These are phyloP conservation scores for Silurus asotus DNA, from an alignment of 2,113 vertebrate species.

Conservation along the genomic window DNA sequence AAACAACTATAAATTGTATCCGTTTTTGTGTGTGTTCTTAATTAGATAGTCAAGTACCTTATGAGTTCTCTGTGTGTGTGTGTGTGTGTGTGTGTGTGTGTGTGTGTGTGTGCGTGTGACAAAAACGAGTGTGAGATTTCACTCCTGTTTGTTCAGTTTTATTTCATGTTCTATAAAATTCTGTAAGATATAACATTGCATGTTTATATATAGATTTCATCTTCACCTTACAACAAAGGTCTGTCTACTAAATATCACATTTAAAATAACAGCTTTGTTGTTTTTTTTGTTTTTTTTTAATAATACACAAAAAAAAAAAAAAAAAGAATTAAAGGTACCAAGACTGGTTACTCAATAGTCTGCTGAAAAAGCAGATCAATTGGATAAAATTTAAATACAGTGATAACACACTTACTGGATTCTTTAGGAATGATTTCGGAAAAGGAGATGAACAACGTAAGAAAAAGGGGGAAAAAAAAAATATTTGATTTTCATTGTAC, in stretches of 20 bases:
- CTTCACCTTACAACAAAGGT: constrained; percentile 81
- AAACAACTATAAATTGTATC: neutral
- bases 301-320: constrained; percentile 54
- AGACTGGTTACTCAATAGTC: constrained; percentile 75
- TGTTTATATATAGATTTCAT: constrained; percentile 75
- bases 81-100: neutral
- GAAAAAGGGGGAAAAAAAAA: neutral
- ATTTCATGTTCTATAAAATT: constrained; percentile 83
- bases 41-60: constrained; percentile 16
- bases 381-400: constrained; percentile 64
- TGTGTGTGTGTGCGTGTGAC: neutral
- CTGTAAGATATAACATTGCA: constrained; percentile 79
- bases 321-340: constrained; percentile 74
- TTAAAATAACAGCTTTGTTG: constrained; percentile 70
- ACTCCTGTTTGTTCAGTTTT: constrained; percentile 51
- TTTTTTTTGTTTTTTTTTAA: constrained; percentile 8
- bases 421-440: constrained; percentile 50
- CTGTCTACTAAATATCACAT: constrained; percentile 76
- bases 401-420: constrained; percentile 68
- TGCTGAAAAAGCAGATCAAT: constrained; percentile 79
- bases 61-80: neutral
- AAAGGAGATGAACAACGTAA: constrained; percentile 16
- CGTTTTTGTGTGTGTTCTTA: neutral
- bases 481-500: constrained; percentile 53
- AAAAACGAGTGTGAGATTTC: neutral